Base-by-base conservation (phyloP, 2,888 invertebrate genomes). In the Trissoscelio sp. region DNA sequence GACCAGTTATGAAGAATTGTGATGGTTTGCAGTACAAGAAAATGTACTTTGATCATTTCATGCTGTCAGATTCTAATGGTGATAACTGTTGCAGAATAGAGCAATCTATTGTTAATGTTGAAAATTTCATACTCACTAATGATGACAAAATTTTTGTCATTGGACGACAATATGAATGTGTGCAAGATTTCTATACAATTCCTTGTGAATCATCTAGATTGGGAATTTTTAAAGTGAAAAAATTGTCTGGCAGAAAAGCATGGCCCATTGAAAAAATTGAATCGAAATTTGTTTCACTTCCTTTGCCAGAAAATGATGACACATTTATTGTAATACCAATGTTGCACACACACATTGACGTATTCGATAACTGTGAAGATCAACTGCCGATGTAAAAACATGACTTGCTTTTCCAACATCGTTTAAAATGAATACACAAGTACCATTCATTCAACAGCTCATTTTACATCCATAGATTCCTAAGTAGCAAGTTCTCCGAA, bases 61-160 rank as follows among this genome's bases (percentile, higher is more conserved):
- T 42, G 2, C 11, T 60, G 7, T 24, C 60, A 12, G 24, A 1
- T 42, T 42, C 60, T 24, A 28, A 12, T 24, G 12, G 20, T 2
- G 9, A 60, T 42, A 42, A 60, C 16, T 42, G 42, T 14, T 60
- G 60, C 24, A 42, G 2, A 14, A 60, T 60, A 12, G 24, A 42
- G 9, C 9, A 22, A 1, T 1, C 3, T 6, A 31, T 62, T 28
- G 18, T 44, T 16, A n/a, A 7, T 0, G 4, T 62, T 2, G 60
- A 60, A 44, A 62, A 62, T 46, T 62, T 62, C 11, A 18, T 31
- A 11, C 37, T n/a, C n/a, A 37, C 37, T 1, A n/a, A 37, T 37
- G 37, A 37, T 11, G n/a, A 20, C 6, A 1, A 24, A 16, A 6
- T 31, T 22, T 44, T 11, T 7, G n/a, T 62, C 1, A 46, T 62